Conservation (phyloP, 2,113 vertebrate genomes). For the Eulemur rufifrons region DNA sequence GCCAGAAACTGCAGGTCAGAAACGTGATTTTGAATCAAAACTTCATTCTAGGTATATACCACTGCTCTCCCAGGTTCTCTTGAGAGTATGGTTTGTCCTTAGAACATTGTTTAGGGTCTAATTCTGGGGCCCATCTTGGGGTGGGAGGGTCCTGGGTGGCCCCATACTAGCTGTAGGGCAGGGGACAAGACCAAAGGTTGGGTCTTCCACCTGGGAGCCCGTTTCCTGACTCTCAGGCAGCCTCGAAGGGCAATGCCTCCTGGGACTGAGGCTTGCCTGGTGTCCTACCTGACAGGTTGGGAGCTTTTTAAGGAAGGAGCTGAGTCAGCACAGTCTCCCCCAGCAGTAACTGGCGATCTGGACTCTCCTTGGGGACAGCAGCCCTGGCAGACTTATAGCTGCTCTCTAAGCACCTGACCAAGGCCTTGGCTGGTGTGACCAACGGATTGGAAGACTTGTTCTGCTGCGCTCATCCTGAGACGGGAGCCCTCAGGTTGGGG, state of each 20-base stretch:
- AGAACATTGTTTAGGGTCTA: neutral
- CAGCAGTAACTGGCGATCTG: neutral
- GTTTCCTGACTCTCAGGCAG: neutral
- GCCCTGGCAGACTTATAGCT: neutral
- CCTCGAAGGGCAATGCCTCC: neutral
- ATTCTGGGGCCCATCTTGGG: neutral
- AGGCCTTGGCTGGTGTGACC: neutral
- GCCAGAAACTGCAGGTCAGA: neutral
- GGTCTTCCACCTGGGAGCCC: neutral
- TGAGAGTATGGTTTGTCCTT: neutral
- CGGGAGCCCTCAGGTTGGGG: neutral
- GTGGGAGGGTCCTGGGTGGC: neutral
- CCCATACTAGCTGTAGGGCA: neutral
- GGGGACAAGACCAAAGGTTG: slow-evolving; percentile 1
- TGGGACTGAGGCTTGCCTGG: neutral
- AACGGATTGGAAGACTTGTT: neutral
- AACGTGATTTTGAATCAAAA: neutral
- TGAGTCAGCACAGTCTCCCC: neutral
- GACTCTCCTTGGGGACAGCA: neutral
- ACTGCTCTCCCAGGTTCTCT: neutral
- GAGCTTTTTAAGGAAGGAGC: slow-evolving; percentile 13
- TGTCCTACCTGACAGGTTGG: neutral
- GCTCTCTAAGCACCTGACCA: neutral
- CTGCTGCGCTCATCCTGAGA: neutral
- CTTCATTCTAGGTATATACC: neutral